phyloP scores from a whole-genome alignment of 2,888 invertebrate species.

The Aphidius colemani region DNA sequence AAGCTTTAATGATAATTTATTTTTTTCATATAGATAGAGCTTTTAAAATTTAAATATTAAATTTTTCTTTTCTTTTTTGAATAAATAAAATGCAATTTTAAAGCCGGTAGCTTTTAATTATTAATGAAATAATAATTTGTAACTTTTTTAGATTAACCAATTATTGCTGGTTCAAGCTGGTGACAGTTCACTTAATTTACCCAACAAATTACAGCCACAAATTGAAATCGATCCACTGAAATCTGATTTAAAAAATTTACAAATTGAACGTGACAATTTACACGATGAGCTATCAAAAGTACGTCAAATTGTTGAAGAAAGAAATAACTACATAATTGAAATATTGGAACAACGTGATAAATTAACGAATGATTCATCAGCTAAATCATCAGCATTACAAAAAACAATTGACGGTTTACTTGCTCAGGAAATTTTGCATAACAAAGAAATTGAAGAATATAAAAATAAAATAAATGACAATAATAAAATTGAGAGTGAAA shows the following conservation, averaged over 20 bases:
- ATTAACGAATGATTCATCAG: slow-evolving; percentile 26
- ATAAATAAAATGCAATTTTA: too few species aligned
- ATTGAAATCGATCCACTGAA: slow-evolving; percentile 40
- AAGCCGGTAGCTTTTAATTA: too few species aligned
- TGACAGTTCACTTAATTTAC: slow-evolving; percentile 34
- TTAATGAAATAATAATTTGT: not conserved
- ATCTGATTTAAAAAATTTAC: slow-evolving; percentile 37
- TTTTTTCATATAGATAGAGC: too few species aligned
- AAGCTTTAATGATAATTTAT: too few species aligned
- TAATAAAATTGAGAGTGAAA: slow-evolving; percentile 31
- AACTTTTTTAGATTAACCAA: slow-evolving; percentile 37
- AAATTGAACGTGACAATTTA: slow-evolving; percentile 37
- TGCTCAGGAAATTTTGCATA: slow-evolving; percentile 32
- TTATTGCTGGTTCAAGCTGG: slow-evolving; percentile 39
- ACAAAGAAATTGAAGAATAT: slow-evolving; percentile 34
- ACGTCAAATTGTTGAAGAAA: slow-evolving; percentile 36
- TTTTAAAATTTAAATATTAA: too few species aligned
- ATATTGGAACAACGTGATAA: slow-evolving; percentile 39
- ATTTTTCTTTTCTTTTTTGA: too few species aligned
- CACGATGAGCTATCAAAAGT: slow-evolving; percentile 38
- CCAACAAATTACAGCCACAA: slow-evolving; percentile 35
- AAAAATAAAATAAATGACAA: slow-evolving; percentile 30
- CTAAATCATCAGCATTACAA: slow-evolving; percentile 35
- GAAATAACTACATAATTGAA: slow-evolving; percentile 41
- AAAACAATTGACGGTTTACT: slow-evolving; percentile 36